These are phyloP conservation scores for Tryphoninae sp. DNA, from an alignment of 2,888 invertebrate genomes.

Conservation along the genomic window DNA sequence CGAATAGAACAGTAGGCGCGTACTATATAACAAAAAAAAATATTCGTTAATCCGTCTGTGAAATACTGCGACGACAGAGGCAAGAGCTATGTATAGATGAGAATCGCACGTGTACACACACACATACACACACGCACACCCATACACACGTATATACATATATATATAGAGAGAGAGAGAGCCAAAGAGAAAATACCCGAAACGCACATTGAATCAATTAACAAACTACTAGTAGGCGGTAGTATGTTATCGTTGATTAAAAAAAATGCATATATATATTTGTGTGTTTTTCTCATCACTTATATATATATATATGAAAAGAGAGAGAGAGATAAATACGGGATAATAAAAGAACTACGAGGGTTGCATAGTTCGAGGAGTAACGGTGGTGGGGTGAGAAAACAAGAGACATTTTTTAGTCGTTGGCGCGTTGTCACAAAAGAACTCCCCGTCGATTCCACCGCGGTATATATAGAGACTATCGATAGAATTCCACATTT, in stretches of 20 bases:
- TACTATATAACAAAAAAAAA: conserved; percentile 13
- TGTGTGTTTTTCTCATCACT: background rate
- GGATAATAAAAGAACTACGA: conserved; percentile 27
- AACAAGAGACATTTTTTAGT: conserved; percentile 36
- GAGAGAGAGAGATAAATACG: background rate
- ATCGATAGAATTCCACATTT: conserved; percentile 47
- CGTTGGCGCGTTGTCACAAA: conserved; percentile 32
- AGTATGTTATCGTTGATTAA: conserved; percentile 46
- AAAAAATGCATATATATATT: conserved; percentile 22
- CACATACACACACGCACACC: no score
- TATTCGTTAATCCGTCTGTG: conserved; percentile 17
- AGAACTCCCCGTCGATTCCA: conserved; percentile 48
- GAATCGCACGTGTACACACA: background rate
- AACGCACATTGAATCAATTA: conserved; percentile 45
- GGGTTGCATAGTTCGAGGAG: conserved; percentile 24
- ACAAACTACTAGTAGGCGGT: conserved; percentile 7
- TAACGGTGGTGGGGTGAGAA: conserved; percentile 22
- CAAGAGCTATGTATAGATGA: conserved; percentile 2
- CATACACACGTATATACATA: no score
- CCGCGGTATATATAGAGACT: conserved; percentile 38
- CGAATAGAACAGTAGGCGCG: background rate
- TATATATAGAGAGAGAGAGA: background rate
- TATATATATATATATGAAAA: background rate
- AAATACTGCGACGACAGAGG: conserved; percentile 24
- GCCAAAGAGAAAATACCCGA: conserved; percentile 24